Conservation (phyloP, 2,113 vertebrate species). For the Oriolus oriolus region DNA sequence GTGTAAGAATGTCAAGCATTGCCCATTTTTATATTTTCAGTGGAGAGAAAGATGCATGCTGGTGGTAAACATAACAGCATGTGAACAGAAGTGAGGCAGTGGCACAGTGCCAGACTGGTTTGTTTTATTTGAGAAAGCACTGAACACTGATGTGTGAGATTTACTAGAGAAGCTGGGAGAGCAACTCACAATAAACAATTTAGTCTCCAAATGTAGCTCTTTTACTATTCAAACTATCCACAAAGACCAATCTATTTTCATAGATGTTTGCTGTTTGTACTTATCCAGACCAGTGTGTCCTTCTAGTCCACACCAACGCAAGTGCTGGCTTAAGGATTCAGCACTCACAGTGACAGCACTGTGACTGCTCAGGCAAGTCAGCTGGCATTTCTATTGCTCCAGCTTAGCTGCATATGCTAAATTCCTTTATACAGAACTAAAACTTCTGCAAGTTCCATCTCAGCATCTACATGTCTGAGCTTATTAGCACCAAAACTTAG, state of each 20-base stretch:
- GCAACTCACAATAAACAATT: background rate
- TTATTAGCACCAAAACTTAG: background rate
- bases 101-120: background rate
- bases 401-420: background rate
- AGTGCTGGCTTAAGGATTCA: background rate
- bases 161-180: slow-evolving; percentile 3
- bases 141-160: slow-evolving; percentile 5
- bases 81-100: background rate
- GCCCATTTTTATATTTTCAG: background rate
- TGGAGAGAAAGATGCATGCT: background rate
- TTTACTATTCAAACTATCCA: background rate
- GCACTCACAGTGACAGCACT: background rate
- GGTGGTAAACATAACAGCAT: slow-evolving; percentile 2
- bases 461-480: background rate
- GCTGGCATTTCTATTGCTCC: background rate
- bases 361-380: background rate
- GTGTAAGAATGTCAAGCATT: background rate
- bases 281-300: background rate
- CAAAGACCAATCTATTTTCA: slow-evolving; percentile 4
- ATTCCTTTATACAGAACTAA: background rate
- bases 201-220: background rate
- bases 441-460: background rate
- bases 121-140: slow-evolving; percentile 22
- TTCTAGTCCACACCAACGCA: background rate
- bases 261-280: background rate